A percentile compares a stretch with the other conserved stretches of the same genome.
phyloP scores from a whole-genome alignment of 1,140 invertebrate species.

The Habropoda laboriosa region DNA sequence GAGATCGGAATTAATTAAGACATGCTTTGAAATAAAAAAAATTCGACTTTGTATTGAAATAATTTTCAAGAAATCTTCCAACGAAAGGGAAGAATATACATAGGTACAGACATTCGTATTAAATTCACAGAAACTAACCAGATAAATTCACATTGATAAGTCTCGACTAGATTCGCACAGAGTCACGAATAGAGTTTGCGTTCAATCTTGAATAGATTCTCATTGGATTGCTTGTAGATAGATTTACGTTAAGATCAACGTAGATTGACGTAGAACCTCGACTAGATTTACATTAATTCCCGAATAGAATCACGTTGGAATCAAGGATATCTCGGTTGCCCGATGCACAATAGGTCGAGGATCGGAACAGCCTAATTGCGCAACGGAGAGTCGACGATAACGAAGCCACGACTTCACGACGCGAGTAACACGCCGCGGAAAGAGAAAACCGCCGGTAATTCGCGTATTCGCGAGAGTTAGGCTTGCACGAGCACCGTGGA shows the following conservation, averaged over 20 bases:
- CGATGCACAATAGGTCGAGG: background rate
- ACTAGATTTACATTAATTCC: too few species aligned
- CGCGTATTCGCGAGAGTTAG: background rate
- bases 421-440: background rate
- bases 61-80: too few species aligned
- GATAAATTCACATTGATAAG: too few species aligned
- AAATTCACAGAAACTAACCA: too few species aligned
- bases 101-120: too few species aligned
- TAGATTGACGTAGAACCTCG: background rate
- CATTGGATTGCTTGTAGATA: background rate
- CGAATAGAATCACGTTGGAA: too few species aligned
- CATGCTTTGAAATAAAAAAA: too few species aligned
- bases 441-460: slow-evolving; percentile 43
- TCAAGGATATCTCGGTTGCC: background rate
- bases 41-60: too few species aligned
- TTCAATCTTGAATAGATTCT: background rate
- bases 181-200: background rate
- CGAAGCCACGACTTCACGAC: slow-evolving; percentile 29
- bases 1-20: too few species aligned
- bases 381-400: slow-evolving; percentile 21
- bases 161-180: background rate
- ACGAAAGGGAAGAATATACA: too few species aligned
- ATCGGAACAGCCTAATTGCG: slow-evolving; percentile 26
- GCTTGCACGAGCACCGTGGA: slow-evolving; percentile 5
- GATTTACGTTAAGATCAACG: background rate